Conservation (phyloP, 2,888 invertebrate genomes). For the Andrena marginata region DNA sequence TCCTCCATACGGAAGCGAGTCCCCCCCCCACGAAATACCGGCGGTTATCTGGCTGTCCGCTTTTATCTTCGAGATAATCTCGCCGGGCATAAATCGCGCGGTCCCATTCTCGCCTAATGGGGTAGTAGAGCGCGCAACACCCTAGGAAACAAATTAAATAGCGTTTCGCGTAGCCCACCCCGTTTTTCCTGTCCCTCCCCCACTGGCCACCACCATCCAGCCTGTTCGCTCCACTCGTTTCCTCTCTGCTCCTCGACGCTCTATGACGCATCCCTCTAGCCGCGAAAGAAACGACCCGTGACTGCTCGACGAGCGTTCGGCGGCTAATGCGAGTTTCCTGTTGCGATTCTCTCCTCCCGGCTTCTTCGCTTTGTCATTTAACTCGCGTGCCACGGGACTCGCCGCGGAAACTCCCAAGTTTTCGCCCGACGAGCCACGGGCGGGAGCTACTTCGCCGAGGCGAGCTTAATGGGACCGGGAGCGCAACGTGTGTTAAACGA, state of each 20-base stretch:
- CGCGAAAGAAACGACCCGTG: constrained; percentile 56
- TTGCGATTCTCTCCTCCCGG: constrained; percentile 3
- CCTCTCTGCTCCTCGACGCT: constrained; percentile 40
- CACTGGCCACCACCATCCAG: not conserved
- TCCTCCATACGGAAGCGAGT: constrained; percentile 56
- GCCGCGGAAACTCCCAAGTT: constrained; percentile 9
- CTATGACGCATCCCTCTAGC: constrained; percentile 61
- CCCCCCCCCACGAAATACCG: constrained; percentile 55
- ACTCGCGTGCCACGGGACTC: constrained; percentile 13
- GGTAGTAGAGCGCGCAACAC: constrained; percentile 64
- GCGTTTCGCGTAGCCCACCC: constrained; percentile 49
- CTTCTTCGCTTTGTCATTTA: constrained; percentile 32
- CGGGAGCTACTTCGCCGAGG: not conserved
- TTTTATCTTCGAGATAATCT: constrained; percentile 78
- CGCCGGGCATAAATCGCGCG: constrained; percentile 75
- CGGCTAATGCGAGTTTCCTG: constrained; percentile 39
- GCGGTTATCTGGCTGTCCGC: constrained; percentile 69
- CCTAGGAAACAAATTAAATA: constrained; percentile 77
- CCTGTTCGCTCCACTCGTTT: not conserved
- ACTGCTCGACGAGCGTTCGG: constrained; percentile 27
- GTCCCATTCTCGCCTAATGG: constrained; percentile 75
- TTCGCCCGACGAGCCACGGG: not conserved
- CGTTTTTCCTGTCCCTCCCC: not conserved
- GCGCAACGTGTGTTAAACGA: constrained; percentile 41
- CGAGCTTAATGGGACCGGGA: constrained; percentile 30